phyloP scores from a whole-genome alignment of 1,140 invertebrate species.

The Geopemphigus sp. region DNA sequence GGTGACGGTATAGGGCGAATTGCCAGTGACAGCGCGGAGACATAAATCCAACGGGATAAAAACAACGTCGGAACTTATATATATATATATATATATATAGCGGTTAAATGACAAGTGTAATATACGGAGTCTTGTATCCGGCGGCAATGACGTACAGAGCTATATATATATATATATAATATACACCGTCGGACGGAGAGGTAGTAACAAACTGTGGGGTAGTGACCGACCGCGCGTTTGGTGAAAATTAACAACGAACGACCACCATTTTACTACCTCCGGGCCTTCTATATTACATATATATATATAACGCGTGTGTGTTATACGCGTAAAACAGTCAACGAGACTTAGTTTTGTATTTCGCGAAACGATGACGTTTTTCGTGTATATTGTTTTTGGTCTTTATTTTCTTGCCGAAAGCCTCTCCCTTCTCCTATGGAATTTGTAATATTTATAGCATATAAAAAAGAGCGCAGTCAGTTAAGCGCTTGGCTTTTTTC shows the following conservation, averaged over 20 bases:
- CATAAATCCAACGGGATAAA: conserved; percentile 48
- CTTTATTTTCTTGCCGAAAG: background rate
- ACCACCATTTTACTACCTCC: conserved; percentile 36
- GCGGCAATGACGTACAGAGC: background rate
- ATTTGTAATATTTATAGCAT: too few species aligned
- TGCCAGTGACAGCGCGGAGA: conserved; percentile 46
- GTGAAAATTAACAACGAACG: conserved; percentile 38
- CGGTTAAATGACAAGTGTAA: conserved; percentile 47
- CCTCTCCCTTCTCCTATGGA: background rate
- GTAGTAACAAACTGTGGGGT: background rate
- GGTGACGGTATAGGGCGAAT: too few species aligned
- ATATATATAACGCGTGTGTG: too few species aligned
- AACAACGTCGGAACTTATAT: conserved; percentile 13
- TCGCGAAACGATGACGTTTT: conserved; percentile 9
- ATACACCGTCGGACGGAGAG: background rate
- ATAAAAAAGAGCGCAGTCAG: too few species aligned
- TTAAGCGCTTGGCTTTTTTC: too few species aligned
- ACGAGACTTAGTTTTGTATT: too few species aligned
- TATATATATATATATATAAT: background rate
- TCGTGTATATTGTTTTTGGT: conserved; percentile 20
- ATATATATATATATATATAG: background rate
- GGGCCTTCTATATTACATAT: too few species aligned
- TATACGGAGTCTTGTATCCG: conserved; percentile 34
- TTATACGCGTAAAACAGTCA: too few species aligned
- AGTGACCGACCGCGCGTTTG: background rate